Percentiles rank a stretch among this genome's conserved stretches.
phyloP scores from a whole-genome alignment of 2,113 vertebrate species.

The Hyperopisus bebe region DNA sequence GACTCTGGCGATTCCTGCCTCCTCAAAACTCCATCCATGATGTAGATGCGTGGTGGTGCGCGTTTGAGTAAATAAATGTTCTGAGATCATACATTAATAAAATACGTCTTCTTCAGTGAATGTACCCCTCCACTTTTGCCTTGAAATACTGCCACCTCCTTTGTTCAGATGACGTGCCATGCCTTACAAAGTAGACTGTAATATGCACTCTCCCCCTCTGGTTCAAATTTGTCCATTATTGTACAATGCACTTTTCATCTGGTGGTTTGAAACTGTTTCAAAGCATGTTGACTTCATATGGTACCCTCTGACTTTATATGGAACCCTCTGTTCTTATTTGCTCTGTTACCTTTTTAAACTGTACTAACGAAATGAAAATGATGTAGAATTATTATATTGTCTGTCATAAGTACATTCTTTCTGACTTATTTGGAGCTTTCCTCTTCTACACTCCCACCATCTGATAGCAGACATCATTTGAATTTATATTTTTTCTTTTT shows the following conservation, averaged over 20 bases:
- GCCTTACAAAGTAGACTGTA: neutral
- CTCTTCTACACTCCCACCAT: neutral
- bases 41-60: neutral
- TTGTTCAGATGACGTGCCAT: neutral
- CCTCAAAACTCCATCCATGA: neutral
- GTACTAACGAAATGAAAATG: neutral
- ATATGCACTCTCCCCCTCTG: neutral
- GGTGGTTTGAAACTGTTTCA: too few species aligned
- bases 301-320: too few species aligned
- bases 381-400: neutral
- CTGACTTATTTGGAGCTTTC: neutral
- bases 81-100: neutral
- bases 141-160: neutral
- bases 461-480: neutral
- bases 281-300: too few species aligned
- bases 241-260: neutral
- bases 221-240: neutral
- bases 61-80: neutral
- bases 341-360: neutral
- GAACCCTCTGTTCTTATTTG: neutral
- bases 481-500: neutral
- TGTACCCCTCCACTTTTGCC: neutral
- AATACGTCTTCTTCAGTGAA: neutral
- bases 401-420: neutral
- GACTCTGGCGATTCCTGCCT: neutral